Conservation (phyloP, 2,797 vertebrate genomes). For the Buphagus erythrorhynchus region DNA sequence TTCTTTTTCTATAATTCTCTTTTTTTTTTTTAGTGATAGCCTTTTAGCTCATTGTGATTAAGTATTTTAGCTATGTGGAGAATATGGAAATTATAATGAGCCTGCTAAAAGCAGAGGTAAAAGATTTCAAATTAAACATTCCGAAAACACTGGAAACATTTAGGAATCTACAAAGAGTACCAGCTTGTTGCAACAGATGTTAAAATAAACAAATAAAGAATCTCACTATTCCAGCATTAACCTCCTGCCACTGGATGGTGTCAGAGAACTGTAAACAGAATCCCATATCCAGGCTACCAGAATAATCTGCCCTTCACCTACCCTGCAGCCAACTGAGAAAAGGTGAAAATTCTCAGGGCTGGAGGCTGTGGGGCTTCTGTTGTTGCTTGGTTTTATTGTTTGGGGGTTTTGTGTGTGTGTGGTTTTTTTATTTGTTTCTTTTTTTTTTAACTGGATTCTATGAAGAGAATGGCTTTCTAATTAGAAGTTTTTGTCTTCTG, state of each 20-base stretch:
- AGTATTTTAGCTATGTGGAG: not conserved
- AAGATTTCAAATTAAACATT: not conserved
- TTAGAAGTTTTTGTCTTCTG: not conserved
- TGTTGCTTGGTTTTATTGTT: not conserved
- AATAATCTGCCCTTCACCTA: not conserved
- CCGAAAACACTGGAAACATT: not conserved
- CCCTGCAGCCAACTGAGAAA: not conserved
- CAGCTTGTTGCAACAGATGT: not conserved
- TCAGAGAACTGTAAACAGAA: constrained; percentile 85
- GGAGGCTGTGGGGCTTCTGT: not conserved
- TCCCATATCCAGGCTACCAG: not conserved
- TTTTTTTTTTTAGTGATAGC: not conserved
- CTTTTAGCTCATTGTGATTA: not conserved
- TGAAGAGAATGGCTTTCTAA: not conserved
- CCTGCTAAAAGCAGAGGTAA: not conserved
- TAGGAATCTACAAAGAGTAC: not conserved
- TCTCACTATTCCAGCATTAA: constrained; percentile 57
- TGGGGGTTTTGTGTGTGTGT: not conserved
- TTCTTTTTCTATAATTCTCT: not conserved
- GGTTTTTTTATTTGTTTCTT: too few species aligned
- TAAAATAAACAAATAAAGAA: constrained; percentile 31
- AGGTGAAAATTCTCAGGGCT: not conserved
- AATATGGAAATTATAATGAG: not conserved
- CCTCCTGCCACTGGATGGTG: constrained; percentile 87
- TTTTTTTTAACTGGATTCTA: not conserved